Percentiles rank a stretch among this genome's conserved stretches.
Evolutionary conservation across 2,797 vertebrate species (phyloP).

Genomic region (Euthynnus affinis): DNA sequence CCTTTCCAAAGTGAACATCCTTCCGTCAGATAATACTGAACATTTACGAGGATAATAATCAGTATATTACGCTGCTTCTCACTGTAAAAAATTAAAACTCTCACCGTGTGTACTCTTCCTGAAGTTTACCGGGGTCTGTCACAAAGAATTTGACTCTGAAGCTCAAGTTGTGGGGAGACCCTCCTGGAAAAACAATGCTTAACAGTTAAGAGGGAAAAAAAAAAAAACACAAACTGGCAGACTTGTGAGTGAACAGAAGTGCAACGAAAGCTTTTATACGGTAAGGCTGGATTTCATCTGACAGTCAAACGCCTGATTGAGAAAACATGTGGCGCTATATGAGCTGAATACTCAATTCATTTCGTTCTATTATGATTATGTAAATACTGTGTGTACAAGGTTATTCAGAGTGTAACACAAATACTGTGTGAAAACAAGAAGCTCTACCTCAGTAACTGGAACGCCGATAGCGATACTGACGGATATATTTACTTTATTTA

Average conservation of each 20-base stretch:
- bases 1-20: background rate
- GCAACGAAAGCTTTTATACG: background rate
- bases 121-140: conserved; percentile 95
- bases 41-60: background rate
- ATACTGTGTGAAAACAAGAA: background rate
- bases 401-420: background rate
- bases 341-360: background rate
- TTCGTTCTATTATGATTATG: background rate
- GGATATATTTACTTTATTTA: background rate
- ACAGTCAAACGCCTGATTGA: background rate
- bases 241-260: background rate
- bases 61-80: background rate
- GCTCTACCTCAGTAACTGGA: background rate
- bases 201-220: background rate
- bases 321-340: background rate
- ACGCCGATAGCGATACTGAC: no score
- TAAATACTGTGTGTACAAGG: background rate
- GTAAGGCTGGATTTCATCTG: background rate
- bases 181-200: conserved; percentile 82
- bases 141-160: conserved; percentile 99
- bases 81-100: conserved; percentile 28
- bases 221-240: background rate
- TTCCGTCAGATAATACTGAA: background rate
- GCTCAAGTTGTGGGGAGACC: conserved; percentile 95
- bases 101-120: conserved; percentile 99